phyloP scores from a whole-genome alignment of 2,797 vertebrate genomes.

The Chrysocyon brachyurus region DNA sequence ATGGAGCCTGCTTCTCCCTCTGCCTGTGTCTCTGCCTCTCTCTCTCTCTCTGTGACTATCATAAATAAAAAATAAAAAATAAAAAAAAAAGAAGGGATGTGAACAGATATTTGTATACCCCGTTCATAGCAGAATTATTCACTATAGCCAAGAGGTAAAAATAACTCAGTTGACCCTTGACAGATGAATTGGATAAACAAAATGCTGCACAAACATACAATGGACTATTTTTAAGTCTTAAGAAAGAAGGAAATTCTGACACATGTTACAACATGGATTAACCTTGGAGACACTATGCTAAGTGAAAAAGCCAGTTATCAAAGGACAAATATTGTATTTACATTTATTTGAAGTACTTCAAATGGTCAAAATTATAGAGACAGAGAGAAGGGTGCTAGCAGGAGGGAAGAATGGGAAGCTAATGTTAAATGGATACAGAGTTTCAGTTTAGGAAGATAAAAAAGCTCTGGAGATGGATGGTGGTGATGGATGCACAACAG shows the following conservation, averaged over 20 bases:
- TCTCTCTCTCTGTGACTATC: too few species aligned
- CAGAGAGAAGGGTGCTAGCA: neutral
- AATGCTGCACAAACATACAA: neutral
- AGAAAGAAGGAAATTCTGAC: slow-evolving; percentile 37
- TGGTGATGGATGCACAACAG: neutral
- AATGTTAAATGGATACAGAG: neutral
- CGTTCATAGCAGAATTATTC: neutral
- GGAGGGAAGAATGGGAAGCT: neutral
- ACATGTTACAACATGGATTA: neutral
- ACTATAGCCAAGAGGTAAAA: neutral
- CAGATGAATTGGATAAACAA: neutral
- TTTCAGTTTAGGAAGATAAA: neutral
- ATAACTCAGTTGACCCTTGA: neutral
- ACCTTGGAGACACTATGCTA: neutral
- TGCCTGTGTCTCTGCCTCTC: too few species aligned
- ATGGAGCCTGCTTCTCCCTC: too few species aligned
- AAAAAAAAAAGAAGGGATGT: neutral
- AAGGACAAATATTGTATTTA: neutral
- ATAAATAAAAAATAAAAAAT: too few species aligned
- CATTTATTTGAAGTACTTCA: neutral
- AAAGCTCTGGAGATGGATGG: neutral
- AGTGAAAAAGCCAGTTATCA: slow-evolving; percentile 12
- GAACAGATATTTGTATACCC: neutral
- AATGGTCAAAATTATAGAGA: neutral
- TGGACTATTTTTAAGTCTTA: neutral